These are phyloP conservation scores for Terrapene triunguis DNA, from an alignment of 2,113 vertebrate genomes.

Conservation along the genomic window DNA sequence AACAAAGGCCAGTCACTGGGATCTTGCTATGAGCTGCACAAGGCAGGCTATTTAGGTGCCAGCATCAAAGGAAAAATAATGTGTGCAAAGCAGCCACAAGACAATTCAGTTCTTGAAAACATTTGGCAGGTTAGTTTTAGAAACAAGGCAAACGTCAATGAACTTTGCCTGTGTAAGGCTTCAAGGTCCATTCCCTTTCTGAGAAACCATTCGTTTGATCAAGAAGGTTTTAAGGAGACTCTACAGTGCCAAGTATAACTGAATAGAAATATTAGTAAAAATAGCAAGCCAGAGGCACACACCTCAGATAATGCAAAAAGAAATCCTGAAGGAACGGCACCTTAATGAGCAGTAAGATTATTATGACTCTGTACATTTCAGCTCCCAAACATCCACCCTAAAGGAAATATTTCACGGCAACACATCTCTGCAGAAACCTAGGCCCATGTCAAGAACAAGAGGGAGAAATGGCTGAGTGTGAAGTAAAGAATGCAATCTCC, in stretches of 20 bases:
- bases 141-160: not conserved
- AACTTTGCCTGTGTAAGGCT: not conserved
- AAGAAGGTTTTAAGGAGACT: not conserved
- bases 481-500: not conserved
- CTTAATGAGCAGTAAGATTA: not conserved
- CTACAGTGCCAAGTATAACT: not conserved
- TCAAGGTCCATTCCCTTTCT: not conserved
- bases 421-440: not conserved
- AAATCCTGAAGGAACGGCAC: not conserved
- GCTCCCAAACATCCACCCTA: not conserved
- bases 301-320: not conserved
- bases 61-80: not conserved
- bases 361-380: not conserved
- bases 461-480: not conserved
- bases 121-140: not conserved
- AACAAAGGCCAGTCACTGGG: not conserved
- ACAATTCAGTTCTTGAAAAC: not conserved
- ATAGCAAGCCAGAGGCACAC: not conserved
- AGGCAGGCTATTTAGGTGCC: not conserved
- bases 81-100: not conserved
- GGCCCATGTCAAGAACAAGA: not conserved
- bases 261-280: not conserved
- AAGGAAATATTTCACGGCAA: not conserved
- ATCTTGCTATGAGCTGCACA: not conserved
- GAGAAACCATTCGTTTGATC: not conserved